phyloP scores from a whole-genome alignment of 2,888 invertebrate genomes.

The Ochropleura plecta region DNA sequence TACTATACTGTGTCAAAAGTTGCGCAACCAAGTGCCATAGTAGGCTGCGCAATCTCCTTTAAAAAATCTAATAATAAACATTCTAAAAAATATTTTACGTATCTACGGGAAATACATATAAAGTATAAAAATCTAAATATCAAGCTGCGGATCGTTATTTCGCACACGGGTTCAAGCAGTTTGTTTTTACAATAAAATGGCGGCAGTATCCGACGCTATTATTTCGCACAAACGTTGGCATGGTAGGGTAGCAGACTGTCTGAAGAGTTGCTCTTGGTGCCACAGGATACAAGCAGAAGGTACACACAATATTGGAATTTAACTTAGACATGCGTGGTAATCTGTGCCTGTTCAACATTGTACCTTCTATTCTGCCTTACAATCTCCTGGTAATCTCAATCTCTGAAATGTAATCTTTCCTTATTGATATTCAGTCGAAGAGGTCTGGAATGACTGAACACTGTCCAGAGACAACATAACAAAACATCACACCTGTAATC shows the following conservation, averaged over 20 bases:
- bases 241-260: constrained; percentile 31
- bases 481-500: background rate
- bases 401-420: constrained; percentile 6
- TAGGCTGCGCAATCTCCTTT: no score
- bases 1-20: no score
- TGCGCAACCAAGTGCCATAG: no score
- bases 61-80: background rate
- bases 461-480: background rate
- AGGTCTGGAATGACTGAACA: constrained; percentile 14
- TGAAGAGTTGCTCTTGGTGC: constrained; percentile 7
- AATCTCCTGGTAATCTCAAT: background rate
- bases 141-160: constrained; percentile 28
- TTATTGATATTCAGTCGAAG: background rate
- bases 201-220: constrained; percentile 20
- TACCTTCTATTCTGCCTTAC: background rate
- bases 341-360: constrained; percentile 15
- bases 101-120: background rate
- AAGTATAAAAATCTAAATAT: constrained; percentile 15
- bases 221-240: constrained; percentile 17
- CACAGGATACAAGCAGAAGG: constrained; percentile 1
- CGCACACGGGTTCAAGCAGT: constrained; percentile 14
- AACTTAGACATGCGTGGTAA: constrained; percentile 7
- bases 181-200: constrained; percentile 40
- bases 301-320: background rate
- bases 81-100: background rate